Percentiles rank a stretch among this genome's conserved stretches.
These are phyloP conservation scores for Bombus confusus DNA, from an alignment of 1,140 invertebrate species.

Conservation along the genomic window DNA sequence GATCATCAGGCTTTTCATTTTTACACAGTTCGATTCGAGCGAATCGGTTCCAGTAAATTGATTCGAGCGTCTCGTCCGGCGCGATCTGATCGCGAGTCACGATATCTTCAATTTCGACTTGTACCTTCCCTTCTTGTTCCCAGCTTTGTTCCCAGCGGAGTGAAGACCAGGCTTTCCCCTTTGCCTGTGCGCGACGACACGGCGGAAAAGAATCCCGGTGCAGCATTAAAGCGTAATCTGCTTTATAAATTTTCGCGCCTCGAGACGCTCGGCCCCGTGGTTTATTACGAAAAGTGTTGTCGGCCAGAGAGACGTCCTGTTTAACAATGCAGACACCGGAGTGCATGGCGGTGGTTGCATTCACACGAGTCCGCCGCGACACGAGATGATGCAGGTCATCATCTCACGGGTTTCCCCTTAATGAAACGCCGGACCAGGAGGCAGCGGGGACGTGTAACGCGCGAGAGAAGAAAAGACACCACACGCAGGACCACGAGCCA, in stretches of 20 bases:
- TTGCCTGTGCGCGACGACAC: neutral
- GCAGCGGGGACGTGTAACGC: constrained; percentile 33
- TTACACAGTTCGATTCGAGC: neutral
- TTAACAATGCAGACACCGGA: constrained; percentile 31
- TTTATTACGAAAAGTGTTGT: constrained; percentile 18
- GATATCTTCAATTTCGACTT: neutral
- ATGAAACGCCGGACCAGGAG: constrained; percentile 63
- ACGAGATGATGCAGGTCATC: constrained; percentile 67
- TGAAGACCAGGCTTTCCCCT: too few species aligned
- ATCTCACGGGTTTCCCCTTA: constrained; percentile 60
- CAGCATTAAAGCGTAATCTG: constrained; percentile 28
- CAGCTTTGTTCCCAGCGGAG: neutral
- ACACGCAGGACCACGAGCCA: constrained; percentile 47
- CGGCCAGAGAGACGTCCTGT: constrained; percentile 20
- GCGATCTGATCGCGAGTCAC: constrained; percentile 9
- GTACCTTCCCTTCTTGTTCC: neutral
- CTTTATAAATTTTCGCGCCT: constrained; percentile 18
- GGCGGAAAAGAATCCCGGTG: neutral
- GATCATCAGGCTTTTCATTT: neutral
- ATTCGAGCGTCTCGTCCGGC: neutral
- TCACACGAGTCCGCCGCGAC: constrained; percentile 38
- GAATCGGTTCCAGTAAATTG: constrained; percentile 7
- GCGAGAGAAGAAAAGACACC: constrained; percentile 13
- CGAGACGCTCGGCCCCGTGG: neutral
- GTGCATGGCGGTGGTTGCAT: neutral